Percentiles rank a stretch among this genome's conserved stretches.
These are phyloP conservation scores for Poeciliopsis presidionis DNA, from an alignment of 2,797 vertebrate genomes.

Conservation along the genomic window DNA sequence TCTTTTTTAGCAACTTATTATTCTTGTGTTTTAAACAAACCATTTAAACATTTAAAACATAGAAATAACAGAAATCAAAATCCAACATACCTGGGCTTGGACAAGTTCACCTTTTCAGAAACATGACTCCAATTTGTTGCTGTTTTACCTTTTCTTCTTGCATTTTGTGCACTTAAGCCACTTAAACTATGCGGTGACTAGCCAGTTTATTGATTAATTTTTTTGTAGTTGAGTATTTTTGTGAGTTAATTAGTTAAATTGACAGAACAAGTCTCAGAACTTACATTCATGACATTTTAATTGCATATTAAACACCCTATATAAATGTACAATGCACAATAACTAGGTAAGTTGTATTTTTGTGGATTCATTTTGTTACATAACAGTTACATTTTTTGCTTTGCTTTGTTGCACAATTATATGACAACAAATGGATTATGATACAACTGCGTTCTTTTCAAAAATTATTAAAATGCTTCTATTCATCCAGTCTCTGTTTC, in stretches of 20 bases:
- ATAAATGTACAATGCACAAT: background rate
- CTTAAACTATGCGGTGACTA: background rate
- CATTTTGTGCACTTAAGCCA: background rate
- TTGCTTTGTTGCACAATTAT: background rate
- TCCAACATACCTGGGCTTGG: background rate
- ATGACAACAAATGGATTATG: background rate
- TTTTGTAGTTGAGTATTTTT: background rate
- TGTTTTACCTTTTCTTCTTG: background rate
- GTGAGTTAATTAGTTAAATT: background rate
- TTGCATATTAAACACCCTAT: background rate
- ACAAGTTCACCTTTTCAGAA: background rate
- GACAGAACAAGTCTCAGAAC: background rate
- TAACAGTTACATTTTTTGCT: background rate
- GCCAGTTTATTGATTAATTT: background rate
- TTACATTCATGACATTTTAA: background rate
- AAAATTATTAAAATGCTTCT: background rate
- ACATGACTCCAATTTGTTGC: background rate
- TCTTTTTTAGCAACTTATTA: slow-evolving; percentile 6
- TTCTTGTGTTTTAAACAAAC: background rate
- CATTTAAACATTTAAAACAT: background rate
- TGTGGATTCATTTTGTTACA: background rate
- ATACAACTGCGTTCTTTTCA: background rate
- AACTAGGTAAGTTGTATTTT: background rate
- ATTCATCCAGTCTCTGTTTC: background rate
- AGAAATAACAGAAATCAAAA: background rate